Conservation (phyloP, 2,113 vertebrate species). For the Alosa alosa region DNA sequence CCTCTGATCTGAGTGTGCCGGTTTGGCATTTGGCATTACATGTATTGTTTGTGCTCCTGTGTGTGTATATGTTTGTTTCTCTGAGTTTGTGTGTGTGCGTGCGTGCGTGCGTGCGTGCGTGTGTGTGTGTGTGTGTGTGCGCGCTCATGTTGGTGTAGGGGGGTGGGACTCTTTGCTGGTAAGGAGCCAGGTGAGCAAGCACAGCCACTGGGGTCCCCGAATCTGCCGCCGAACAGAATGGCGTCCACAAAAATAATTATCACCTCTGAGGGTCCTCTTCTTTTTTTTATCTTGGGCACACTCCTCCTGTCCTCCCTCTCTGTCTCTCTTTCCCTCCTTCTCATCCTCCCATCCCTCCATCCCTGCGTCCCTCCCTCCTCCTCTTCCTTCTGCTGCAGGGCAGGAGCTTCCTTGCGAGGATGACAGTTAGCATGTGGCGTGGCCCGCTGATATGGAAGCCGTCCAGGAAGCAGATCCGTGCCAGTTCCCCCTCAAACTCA, state of each 20-base stretch:
- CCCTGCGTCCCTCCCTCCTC: slow-evolving; percentile 37
- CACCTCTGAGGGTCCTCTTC: slow-evolving; percentile 60
- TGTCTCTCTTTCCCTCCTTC: slow-evolving; percentile 46
- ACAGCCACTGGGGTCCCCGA: slow-evolving; percentile 11
- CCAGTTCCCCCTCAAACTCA: slow-evolving; percentile 67
- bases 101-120: not conserved
- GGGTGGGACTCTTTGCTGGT: slow-evolving; percentile 56
- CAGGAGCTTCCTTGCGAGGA: slow-evolving; percentile 55
- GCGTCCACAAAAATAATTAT: slow-evolving; percentile 66
- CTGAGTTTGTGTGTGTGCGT: not conserved
- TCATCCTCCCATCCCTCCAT: not conserved
- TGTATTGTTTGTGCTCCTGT: not conserved
- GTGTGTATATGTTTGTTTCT: not conserved
- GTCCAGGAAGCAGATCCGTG: slow-evolving; percentile 65
- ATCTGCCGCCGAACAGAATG: slow-evolving; percentile 47
- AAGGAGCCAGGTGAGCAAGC: slow-evolving; percentile 60
- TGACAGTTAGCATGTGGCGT: slow-evolving; percentile 76
- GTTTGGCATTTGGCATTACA: not conserved
- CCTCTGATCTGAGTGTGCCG: slow-evolving; percentile 28
- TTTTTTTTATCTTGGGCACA: slow-evolving; percentile 43
- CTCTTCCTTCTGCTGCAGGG: slow-evolving; percentile 35
- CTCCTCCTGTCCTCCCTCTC: not conserved
- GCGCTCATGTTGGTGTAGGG: slow-evolving; percentile 27
- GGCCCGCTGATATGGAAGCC: slow-evolving; percentile 69
- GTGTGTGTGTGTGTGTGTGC: slow-evolving; percentile 11